A percentile compares a stretch with the other conserved stretches of the same genome.
These are phyloP conservation scores for Eupithecia vulgata DNA, from an alignment of 2,888 invertebrate species.

Conservation along the genomic window DNA sequence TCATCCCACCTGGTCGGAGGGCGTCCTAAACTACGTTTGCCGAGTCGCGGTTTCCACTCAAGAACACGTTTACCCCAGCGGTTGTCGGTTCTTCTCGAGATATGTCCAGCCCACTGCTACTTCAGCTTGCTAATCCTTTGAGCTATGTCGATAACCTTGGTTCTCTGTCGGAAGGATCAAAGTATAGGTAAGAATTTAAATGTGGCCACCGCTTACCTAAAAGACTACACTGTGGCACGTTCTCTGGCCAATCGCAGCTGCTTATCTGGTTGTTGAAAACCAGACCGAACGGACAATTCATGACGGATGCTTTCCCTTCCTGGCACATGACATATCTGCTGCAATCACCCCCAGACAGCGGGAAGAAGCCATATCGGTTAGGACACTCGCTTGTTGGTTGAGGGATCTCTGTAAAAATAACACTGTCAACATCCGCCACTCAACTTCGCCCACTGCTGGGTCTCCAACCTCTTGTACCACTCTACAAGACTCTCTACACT, in stretches of 20 bases:
- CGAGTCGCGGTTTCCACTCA: too few relatives aligned
- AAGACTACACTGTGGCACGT: conserved; percentile 65
- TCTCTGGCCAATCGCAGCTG: conserved; percentile 67
- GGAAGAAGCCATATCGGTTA: conserved; percentile 57
- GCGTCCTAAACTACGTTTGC: too few relatives aligned
- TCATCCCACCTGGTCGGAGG: too few relatives aligned
- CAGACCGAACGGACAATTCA: conserved; percentile 66
- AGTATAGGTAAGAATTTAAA: neutral
- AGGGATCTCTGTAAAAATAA: conserved; percentile 25
- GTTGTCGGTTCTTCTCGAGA: too few relatives aligned
- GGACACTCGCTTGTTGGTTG: conserved; percentile 48
- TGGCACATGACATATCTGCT: conserved; percentile 65
- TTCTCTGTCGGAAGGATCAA: neutral
- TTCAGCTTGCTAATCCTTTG: too few relatives aligned
- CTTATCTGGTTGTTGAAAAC: conserved; percentile 58
- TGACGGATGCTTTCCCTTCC: conserved; percentile 58
- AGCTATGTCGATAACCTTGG: too few relatives aligned
- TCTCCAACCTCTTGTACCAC: too few relatives aligned
- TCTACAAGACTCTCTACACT: too few relatives aligned
- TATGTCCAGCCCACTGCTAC: too few relatives aligned
- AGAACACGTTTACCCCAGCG: too few relatives aligned
- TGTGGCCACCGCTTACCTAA: conserved; percentile 49
- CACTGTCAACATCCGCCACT: neutral
- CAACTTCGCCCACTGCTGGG: too few relatives aligned
- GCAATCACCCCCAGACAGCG: conserved; percentile 58